These are phyloP conservation scores for Clarias macrocephalus DNA, from an alignment of 2,113 vertebrate species.

Conservation along the genomic window DNA sequence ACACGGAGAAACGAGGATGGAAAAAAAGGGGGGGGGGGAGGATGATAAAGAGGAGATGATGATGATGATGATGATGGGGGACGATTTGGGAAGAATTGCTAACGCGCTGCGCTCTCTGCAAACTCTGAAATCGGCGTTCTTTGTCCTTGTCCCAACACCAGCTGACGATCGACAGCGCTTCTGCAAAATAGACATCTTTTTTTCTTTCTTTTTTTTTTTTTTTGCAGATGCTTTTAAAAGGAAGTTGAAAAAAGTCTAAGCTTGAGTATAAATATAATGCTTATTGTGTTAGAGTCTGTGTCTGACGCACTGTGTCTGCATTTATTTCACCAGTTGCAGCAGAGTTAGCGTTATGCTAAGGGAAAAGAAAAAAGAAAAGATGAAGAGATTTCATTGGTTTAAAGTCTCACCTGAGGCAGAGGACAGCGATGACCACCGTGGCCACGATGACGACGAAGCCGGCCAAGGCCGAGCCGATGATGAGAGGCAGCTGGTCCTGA, in stretches of 20 bases:
- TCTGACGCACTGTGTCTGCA: background rate
- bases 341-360: conserved; percentile 43
- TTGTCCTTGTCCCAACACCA: background rate
- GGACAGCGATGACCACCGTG: conserved; percentile 89
- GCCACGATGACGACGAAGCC: conserved; percentile 91
- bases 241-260: background rate
- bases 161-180: conserved; percentile 26
- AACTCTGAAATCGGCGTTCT: conserved; percentile 1
- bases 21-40: conserved; percentile 31
- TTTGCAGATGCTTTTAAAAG: conserved; percentile 7
- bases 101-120: conserved; percentile 29
- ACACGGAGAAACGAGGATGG: conserved; percentile 38
- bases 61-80: conserved; percentile 29
- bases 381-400: background rate
- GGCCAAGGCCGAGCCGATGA: conserved; percentile 89
- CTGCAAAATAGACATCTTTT: conserved; percentile 23
- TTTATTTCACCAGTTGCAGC: background rate
- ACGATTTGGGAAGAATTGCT: conserved; percentile 38
- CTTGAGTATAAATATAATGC: background rate
- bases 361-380: conserved; percentile 34
- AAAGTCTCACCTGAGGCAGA: conserved; percentile 90
- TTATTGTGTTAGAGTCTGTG: background rate
- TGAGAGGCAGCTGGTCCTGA: conserved; percentile 93
- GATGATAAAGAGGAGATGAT: conserved; percentile 27
- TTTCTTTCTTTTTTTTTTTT: background rate